A percentile compares a stretch with the other conserved stretches of the same genome.
Conservation (phyloP, 1,140 invertebrate genomes). For the Gryon sp. region DNA sequence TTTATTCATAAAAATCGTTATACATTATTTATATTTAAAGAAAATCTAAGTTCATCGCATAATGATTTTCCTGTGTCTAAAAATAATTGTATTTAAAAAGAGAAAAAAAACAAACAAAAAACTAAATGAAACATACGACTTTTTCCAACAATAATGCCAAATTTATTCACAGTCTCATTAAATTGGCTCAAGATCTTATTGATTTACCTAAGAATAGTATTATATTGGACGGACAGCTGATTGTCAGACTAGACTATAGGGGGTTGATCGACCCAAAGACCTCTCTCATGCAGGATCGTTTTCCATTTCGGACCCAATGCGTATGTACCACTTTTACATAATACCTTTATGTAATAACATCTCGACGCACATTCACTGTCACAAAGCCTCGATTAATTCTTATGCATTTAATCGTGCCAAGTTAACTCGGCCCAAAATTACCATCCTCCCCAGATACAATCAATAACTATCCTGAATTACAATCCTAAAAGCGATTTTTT, state of each 20-base stretch:
- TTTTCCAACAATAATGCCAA: too few species aligned
- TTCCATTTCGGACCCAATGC: not conserved
- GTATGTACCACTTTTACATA: slow-evolving; percentile 32
- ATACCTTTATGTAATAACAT: slow-evolving; percentile 29
- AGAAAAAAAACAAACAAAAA: too few species aligned
- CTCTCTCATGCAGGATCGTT: not conserved
- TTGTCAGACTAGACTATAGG: slow-evolving; percentile 3
- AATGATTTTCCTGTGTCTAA: too few species aligned
- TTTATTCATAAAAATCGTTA: too few species aligned
- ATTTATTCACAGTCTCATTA: too few species aligned
- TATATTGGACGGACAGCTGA: slow-evolving; percentile 34
- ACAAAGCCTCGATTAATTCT: slow-evolving; percentile 21
- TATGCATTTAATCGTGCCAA: not conserved
- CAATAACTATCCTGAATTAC: slow-evolving; percentile 7
- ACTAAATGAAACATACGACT: too few species aligned
- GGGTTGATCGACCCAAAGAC: not conserved
- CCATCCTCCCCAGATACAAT: not conserved
- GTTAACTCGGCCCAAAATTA: not conserved
- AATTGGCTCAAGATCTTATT: slow-evolving; percentile 10
- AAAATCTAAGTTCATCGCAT: too few species aligned
- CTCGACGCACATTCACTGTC: slow-evolving; percentile 40
- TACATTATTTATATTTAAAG: too few species aligned
- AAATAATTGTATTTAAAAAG: too few species aligned
- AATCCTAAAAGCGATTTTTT: too few species aligned
- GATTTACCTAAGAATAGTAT: slow-evolving; percentile 44